A percentile compares a stretch with the other conserved stretches of the same genome.
Evolutionary conservation across 2,797 vertebrate species (phyloP).

Genomic region (Acrossocheilus wenchowensis): DNA sequence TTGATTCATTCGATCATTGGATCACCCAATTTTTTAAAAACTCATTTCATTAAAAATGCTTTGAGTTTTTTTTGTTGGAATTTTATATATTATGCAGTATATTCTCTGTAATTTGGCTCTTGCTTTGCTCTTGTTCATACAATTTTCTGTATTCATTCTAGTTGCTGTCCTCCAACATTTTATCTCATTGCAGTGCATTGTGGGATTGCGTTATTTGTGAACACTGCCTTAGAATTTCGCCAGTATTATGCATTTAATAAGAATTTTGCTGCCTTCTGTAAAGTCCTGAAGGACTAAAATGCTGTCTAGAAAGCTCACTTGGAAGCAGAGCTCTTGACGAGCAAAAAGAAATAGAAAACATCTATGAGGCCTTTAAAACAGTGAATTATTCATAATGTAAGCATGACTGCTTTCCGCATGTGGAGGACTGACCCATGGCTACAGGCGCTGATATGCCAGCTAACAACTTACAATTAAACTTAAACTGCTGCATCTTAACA

Average conservation of each 20-base stretch:
- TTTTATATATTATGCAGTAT: background rate
- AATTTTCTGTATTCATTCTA: background rate
- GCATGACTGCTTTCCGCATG: background rate
- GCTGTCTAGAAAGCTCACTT: conserved; percentile 10
- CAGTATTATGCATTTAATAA: background rate
- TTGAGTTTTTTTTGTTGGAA: background rate
- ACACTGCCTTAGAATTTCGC: background rate
- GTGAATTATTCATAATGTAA: background rate
- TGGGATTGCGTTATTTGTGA: background rate
- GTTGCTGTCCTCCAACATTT: background rate
- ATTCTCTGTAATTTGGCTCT: background rate
- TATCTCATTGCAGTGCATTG: background rate
- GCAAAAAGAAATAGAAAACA: background rate
- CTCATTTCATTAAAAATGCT: no score
- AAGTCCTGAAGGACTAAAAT: background rate
- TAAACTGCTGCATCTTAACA: conserved; percentile 15
- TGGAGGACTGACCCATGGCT: conserved; percentile 12
- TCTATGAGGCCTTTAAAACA: conserved; percentile 9
- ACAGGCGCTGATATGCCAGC: background rate
- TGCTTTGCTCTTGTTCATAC: background rate
- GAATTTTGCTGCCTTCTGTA: background rate
- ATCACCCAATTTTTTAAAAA: no score
- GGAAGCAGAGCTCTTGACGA: background rate
- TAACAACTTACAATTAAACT: background rate
- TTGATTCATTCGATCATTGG: no score